These are phyloP conservation scores for Pentamera pediparva DNA, from an alignment of 53 echinoderm and acorn worm species.

Conservation along the genomic window DNA sequence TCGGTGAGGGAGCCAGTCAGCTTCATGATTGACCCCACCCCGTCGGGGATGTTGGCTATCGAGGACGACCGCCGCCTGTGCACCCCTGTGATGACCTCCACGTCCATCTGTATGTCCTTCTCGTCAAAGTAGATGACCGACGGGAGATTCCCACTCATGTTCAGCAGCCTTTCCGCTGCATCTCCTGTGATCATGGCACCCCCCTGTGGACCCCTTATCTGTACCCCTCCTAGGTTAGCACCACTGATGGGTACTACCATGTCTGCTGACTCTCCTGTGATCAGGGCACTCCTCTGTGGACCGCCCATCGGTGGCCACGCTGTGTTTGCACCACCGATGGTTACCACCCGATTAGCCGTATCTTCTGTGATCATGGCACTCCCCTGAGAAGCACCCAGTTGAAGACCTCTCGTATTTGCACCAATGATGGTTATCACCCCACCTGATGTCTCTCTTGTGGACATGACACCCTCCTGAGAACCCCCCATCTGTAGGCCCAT, in stretches of 20 bases:
- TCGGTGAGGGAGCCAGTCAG: constrained; percentile 2
- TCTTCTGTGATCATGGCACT: too few species aligned
- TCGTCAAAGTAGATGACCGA: constrained; percentile 14
- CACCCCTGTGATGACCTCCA: constrained; percentile 20
- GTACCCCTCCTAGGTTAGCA: too few species aligned
- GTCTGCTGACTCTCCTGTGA: background rate
- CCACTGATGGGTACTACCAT: background rate
- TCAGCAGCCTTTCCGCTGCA: background rate
- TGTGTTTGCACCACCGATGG: too few species aligned
- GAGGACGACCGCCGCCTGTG: constrained; percentile 8
- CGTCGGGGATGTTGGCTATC: background rate
- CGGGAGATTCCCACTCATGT: background rate
- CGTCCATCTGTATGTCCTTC: constrained; percentile 33
- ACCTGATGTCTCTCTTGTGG: too few species aligned
- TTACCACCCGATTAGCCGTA: background rate
- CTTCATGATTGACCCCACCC: constrained; percentile 27
- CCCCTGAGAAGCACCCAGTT: too few species aligned
- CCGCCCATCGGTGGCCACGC: background rate
- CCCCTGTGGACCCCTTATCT: background rate
- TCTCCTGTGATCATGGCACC: background rate
- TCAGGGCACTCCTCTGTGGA: background rate
- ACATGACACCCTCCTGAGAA: too few species aligned
- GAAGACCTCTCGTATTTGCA: background rate
- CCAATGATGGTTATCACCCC: too few species aligned
- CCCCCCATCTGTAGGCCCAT: too few species aligned